Conservation (phyloP, 2,113 vertebrate species). For the Solea solea region DNA sequence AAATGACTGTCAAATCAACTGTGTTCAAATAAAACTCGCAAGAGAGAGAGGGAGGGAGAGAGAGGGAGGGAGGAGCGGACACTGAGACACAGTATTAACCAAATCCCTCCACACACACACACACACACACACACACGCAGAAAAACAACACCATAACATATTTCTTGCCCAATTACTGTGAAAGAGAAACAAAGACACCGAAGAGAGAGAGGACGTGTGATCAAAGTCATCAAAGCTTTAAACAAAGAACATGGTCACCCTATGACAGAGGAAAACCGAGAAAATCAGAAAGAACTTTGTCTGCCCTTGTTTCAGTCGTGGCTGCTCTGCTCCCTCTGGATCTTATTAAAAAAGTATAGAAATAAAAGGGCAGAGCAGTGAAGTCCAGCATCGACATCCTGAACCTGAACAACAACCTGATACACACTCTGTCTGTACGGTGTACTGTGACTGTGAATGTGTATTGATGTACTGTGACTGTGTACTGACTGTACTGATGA, state of each 20-base stretch:
- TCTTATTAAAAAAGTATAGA: slow-evolving; percentile 32
- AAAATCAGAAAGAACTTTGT: no score
- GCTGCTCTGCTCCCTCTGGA: slow-evolving; percentile 25
- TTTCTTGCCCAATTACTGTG: background rate
- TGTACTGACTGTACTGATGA: slow-evolving; percentile 33
- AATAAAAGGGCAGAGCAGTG: no score
- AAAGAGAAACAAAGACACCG: background rate
- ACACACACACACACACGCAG: background rate
- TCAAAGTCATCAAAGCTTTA: no score
- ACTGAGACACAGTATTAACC: background rate
- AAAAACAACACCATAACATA: no score
- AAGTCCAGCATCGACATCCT: background rate
- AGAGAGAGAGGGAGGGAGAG: slow-evolving; percentile 9
- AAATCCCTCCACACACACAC: background rate
- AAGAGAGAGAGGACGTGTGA: no score
- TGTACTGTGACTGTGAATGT: no score
- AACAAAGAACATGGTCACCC: no score
- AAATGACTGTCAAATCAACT: background rate
- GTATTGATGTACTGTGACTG: no score
- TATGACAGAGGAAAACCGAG: background rate
- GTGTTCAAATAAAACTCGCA: background rate
- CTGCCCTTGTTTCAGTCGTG: slow-evolving; percentile 8
- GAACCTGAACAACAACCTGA: no score
- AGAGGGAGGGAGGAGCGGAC: background rate
- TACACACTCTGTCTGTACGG: no score